Percentiles rank a stretch among this genome's conserved stretches.
phyloP scores from a whole-genome alignment of 2,797 vertebrate genomes.

The Zalophus californianus region DNA sequence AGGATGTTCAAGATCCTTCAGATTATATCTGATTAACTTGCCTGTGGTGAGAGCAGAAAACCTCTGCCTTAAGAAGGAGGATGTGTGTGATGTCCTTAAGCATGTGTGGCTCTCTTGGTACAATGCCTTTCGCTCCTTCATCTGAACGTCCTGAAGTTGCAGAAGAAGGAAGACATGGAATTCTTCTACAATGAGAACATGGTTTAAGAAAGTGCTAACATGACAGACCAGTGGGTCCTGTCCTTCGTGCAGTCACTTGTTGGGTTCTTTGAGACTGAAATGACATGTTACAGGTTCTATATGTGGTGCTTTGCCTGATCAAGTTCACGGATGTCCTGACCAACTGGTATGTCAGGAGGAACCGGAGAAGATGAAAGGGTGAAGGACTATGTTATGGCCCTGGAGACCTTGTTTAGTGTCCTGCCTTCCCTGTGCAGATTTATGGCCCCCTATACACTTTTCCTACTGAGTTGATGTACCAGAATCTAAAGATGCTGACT shows the following conservation, averaged over 20 bases:
- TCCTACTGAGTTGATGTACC: neutral
- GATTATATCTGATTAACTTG: slow-evolving; percentile 98
- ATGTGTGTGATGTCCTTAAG: slow-evolving; percentile 96
- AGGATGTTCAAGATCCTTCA: slow-evolving; percentile 99
- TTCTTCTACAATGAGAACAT: neutral
- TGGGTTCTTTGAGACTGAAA: neutral
- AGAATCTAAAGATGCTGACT: neutral
- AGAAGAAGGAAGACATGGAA: slow-evolving; percentile 88
- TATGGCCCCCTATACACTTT: neutral
- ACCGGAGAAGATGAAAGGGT: neutral
- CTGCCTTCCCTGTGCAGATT: neutral
- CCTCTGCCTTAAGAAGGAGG: slow-evolving; percentile 97
- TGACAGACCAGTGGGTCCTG: neutral
- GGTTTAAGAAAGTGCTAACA: neutral
- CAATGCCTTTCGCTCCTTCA: slow-evolving; percentile 97
- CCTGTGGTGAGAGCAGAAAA: slow-evolving; percentile 98
- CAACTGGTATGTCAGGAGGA: neutral
- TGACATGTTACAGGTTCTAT: neutral
- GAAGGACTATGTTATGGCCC: neutral
- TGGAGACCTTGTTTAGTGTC: neutral
- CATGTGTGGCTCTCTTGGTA: slow-evolving; percentile 99
- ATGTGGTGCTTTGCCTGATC: neutral
- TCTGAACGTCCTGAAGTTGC: slow-evolving; percentile 95
- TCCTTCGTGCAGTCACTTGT: neutral
- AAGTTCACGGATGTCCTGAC: neutral